Conservation (phyloP, 1,140 invertebrate species). For the Rhopalosiphum padi region DNA sequence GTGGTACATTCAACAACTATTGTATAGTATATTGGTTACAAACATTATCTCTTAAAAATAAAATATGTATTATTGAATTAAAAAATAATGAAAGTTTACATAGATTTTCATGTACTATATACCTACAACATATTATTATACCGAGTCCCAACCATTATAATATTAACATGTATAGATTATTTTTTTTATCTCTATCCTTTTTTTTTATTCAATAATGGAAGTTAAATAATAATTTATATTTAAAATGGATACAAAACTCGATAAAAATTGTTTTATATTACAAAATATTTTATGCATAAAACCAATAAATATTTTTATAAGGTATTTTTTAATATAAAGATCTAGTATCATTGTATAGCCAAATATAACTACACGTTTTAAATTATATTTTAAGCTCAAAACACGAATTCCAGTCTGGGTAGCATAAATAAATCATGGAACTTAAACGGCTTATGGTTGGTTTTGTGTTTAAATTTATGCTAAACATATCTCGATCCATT, state of each 20-base stretch:
- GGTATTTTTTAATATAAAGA: constrained; percentile 30
- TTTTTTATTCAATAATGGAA: constrained; percentile 1
- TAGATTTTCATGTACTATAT: neutral
- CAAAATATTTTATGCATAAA: neutral
- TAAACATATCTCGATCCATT: constrained; percentile 27
- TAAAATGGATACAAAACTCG: neutral
- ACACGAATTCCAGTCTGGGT: neutral
- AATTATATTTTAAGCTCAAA: neutral
- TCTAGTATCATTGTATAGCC: neutral
- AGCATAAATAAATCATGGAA: constrained; percentile 13
- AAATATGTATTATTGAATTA: neutral
- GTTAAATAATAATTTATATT: neutral
- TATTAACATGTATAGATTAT: neutral
- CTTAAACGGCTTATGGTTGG: neutral
- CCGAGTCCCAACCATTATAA: neutral
- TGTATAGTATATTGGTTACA: neutral
- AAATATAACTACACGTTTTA: constrained; percentile 8
- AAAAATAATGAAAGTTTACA: neutral
- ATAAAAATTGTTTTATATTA: neutral
- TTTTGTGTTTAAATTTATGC: neutral
- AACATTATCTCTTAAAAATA: neutral
- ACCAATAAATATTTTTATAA: neutral
- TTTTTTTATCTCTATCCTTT: neutral
- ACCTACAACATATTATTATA: neutral
- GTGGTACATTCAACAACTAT: neutral